Base-by-base conservation (phyloP, 2,797 vertebrate species). In the Schizopygopsis pylzovi region DNA sequence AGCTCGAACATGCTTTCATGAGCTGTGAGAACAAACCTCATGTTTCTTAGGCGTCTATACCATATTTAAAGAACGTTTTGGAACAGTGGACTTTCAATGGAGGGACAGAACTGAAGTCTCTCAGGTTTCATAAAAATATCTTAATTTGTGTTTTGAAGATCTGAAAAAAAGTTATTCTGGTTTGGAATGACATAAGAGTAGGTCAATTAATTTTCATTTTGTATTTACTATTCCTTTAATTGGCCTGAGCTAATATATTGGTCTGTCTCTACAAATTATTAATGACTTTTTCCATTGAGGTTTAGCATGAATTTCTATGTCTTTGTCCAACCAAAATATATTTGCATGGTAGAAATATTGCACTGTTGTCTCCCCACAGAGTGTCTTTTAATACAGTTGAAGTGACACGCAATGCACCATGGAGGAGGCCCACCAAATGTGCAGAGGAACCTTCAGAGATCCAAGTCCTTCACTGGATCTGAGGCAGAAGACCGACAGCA, bases 331-430 rank as follows among this genome's bases (percentile, higher is more conserved):
- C 10, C 16, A 0, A 37, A 77, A 20, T 12, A 81, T n/a, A 68
- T 43, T 22, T 25, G 7, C 54, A 2, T 65, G 25, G 7, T 75
- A 70, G 15, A 73, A 80, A 47, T 6, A 1, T 37, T 86, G 54
- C 86, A 22, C 22, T 89, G 11, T 91, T 78, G 15, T 72, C 18
- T 88, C 65, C 90, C 78, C 43, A 83, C 90, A 95, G 93, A 91
- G 76, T 83, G 90, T 92, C 89, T 92, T 87, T 86, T 89, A 84
- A 87, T 88, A 90, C 89, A 84, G 88, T 90, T 87, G 92, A 92
- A 92, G 90, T 95, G 89, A 93, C 93, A 93, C 94, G 98, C 95
- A 93, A 99, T 99, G 98, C 98, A 99, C 96, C 98, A 99, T 98
- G 98, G 98, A 94, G 98, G 95, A 91, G 98, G 97, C 92, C 96